Percentiles rank a stretch among this genome's conserved stretches.
Conservation (phyloP, 2,113 vertebrate genomes). For the Sylvia atricapilla region DNA sequence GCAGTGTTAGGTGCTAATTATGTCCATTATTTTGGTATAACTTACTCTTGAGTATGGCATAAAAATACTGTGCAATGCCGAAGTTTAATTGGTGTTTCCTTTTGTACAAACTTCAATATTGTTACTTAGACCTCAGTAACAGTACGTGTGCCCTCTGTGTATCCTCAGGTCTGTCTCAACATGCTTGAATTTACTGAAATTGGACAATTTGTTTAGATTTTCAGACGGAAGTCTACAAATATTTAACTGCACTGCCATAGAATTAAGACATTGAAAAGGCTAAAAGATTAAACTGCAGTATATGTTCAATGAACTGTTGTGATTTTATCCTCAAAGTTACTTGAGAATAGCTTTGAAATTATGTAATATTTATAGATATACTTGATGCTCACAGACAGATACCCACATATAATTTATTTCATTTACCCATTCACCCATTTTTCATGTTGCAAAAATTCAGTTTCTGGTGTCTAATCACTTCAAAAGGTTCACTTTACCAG, state of each 20-base stretch:
- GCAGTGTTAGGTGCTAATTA: neutral
- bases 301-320: neutral
- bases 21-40: neutral
- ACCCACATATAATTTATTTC: neutral
- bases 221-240: neutral
- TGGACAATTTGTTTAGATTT: constrained; percentile 7
- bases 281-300: neutral
- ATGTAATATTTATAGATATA: neutral
- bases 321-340: neutral
- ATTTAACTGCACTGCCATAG: neutral
- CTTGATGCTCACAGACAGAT: neutral
- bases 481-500: neutral
- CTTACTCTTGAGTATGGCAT: neutral
- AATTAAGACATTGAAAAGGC: neutral
- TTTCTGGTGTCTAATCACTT: neutral
- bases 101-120: neutral
- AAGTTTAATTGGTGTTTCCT: neutral
- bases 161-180: neutral
- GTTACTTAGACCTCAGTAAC: neutral
- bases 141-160: neutral
- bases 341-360: neutral
- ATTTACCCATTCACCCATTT: neutral
- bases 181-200: neutral
- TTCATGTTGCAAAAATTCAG: neutral
- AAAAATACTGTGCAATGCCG: neutral